Evolutionary conservation across 1,140 invertebrate species (phyloP).

Genomic region (Drosophila sucinea): DNA sequence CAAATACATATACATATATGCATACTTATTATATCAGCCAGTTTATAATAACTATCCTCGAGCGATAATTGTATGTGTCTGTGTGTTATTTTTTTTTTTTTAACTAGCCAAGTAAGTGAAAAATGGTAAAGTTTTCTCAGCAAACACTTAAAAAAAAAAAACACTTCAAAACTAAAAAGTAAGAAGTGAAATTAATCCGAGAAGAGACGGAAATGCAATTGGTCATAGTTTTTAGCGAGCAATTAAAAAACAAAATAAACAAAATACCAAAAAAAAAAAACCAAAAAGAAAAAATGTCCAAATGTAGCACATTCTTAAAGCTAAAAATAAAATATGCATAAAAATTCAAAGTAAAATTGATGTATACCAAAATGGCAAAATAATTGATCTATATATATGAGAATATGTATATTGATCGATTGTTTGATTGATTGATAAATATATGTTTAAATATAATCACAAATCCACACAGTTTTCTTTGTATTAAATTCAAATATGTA

Average conservation of each 20-base stretch:
- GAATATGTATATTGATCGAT: too few species aligned
- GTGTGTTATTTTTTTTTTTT: constrained; percentile 63
- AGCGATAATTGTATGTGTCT: constrained; percentile 5
- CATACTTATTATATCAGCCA: constrained; percentile 36
- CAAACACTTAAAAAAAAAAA: constrained; percentile 8
- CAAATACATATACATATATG: constrained; percentile 29
- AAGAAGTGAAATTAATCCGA: not conserved
- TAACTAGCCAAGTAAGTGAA: constrained; percentile 53
- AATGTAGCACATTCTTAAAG: constrained; percentile 64
- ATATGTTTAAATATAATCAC: constrained; percentile 7
- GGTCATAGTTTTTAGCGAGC: constrained; percentile 13
- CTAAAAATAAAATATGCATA: not conserved
- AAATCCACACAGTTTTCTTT: constrained; percentile 36
- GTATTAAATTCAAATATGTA: constrained; percentile 58
- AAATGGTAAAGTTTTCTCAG: constrained; percentile 33
- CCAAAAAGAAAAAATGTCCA: constrained; percentile 43
- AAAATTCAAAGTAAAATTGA: constrained; percentile 58
- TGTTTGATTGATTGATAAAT: constrained; percentile 4
- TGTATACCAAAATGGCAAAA: constrained; percentile 58
- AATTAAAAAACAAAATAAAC: constrained; percentile 47
- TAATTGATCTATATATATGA: constrained; percentile 47
- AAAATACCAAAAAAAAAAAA: constrained; percentile 24
- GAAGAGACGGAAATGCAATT: constrained; percentile 22
- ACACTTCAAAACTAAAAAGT: constrained; percentile 15
- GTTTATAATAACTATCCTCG: not conserved